Base-by-base conservation (phyloP, 2,888 invertebrate genomes). In the Gortyna flavago region DNA sequence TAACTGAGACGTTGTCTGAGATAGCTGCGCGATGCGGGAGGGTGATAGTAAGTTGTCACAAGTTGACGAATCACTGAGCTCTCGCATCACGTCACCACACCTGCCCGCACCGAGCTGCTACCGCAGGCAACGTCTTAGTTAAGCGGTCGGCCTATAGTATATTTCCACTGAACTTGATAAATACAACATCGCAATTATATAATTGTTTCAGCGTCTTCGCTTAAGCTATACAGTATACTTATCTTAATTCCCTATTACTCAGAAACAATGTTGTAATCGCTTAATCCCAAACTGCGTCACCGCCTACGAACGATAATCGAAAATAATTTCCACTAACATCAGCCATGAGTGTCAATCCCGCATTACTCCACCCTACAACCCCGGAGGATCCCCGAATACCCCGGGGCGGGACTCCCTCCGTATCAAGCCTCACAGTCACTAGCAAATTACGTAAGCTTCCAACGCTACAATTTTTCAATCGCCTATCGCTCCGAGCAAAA, bases 391-490 rank as follows among this genome's bases (percentile, higher is more conserved):
- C 81, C 88, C 78, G 78, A 79, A 77, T 77, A 79, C 83, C 91
- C 89, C 88, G 78, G 73, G 89, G 91, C 91, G 77, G 76, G 87
- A 86, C 85, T 72, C 88, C 87, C 91, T 72, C 71, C 89, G 87
- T 87, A 88, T 88, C 88, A 83, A 84, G 87, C 87, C 81, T 88
- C 89, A 87, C 91, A 81, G 92, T 87, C 91, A 89, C 92, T 90
- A 92, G 92, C 90, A 93, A 94, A 95, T 96, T 94, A 94, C 94
- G 92, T 93, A 93, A 94, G 92, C 93, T 83, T 89, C 87, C 87
- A 89, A 87, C 90, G 93, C 91, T 89, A 95, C 95, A 94, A 96
- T 96, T 95, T 96, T 96, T 96, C 96, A 95, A 96, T 95, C 93
- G 92, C 86, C 84, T 88, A 92, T 91, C 92, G 95, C 96, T 93